These are phyloP conservation scores for Albula goreensis DNA, from an alignment of 2,113 vertebrate species.

Conservation along the genomic window DNA sequence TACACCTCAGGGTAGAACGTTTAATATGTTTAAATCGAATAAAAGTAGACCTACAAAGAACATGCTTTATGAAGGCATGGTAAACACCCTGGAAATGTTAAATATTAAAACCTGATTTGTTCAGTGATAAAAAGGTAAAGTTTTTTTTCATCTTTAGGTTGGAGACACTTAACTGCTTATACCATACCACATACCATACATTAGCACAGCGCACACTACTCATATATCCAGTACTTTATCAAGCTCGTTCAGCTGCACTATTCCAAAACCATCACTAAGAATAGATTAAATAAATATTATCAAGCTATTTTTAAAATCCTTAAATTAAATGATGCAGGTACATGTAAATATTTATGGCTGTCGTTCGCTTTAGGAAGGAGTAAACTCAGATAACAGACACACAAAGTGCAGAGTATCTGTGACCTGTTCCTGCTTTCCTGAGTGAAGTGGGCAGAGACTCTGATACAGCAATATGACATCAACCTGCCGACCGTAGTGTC, in stretches of 20 bases:
- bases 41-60: neutral
- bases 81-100: neutral
- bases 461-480: neutral
- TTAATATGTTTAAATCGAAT: slow-evolving; percentile 14
- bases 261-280: neutral
- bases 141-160: neutral
- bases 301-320: neutral
- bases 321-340: neutral
- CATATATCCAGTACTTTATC: neutral
- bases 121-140: neutral
- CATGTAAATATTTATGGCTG: slow-evolving; percentile 3
- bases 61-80: neutral
- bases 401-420: neutral
- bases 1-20: neutral
- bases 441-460: neutral
- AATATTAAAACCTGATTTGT: neutral
- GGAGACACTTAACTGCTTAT: neutral
- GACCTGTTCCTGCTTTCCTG: neutral
- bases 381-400: neutral
- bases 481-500: neutral
- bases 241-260: neutral
- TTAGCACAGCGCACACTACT: neutral
- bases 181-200: neutral
- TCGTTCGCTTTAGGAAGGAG: neutral
- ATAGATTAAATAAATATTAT: neutral